Evolutionary conservation across 2,797 vertebrate genomes (phyloP).

Genomic region (Clarias laeviceps): DNA sequence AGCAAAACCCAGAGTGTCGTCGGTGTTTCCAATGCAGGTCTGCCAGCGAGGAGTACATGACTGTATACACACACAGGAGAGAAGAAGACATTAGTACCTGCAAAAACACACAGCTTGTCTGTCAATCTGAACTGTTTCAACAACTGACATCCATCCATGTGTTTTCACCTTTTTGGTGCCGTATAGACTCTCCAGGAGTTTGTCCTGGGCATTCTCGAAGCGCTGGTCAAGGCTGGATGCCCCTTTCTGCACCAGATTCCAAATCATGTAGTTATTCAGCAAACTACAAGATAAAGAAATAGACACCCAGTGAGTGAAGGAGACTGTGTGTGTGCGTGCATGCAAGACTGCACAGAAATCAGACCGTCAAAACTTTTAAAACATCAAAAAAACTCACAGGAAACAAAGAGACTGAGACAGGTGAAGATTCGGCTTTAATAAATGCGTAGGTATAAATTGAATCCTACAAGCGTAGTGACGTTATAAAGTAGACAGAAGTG

Average conservation of each 20-base stretch:
- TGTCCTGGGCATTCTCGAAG: constrained; percentile 94
- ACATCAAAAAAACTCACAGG: constrained; percentile 2
- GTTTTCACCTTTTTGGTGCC: constrained; percentile 90
- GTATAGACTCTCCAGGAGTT: constrained; percentile 90
- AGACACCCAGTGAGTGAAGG: background rate
- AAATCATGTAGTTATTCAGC: constrained; percentile 96
- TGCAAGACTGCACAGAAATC: background rate
- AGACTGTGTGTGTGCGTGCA: background rate
- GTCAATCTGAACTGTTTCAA: background rate
- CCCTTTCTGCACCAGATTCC: constrained; percentile 94
- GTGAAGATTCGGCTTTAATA: background rate
- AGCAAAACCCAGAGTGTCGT: constrained; percentile 93
- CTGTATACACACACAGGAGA: constrained; percentile 65
- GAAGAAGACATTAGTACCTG: background rate
- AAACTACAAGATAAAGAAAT: constrained; percentile 70
- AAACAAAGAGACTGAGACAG: background rate
- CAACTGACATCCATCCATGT: constrained; percentile 46
- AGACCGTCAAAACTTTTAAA: background rate
- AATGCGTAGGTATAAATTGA: background rate
- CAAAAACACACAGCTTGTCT: background rate
- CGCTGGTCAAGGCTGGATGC: constrained; percentile 89
- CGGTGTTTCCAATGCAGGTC: constrained; percentile 94
- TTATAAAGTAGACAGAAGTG: background rate
- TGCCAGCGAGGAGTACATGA: constrained; percentile 96
- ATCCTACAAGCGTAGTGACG: background rate